Percentiles rank a stretch among this genome's conserved stretches.
Evolutionary conservation across 2,888 invertebrate genomes (phyloP).

Genomic region (Sylvicola fuscatus): DNA sequence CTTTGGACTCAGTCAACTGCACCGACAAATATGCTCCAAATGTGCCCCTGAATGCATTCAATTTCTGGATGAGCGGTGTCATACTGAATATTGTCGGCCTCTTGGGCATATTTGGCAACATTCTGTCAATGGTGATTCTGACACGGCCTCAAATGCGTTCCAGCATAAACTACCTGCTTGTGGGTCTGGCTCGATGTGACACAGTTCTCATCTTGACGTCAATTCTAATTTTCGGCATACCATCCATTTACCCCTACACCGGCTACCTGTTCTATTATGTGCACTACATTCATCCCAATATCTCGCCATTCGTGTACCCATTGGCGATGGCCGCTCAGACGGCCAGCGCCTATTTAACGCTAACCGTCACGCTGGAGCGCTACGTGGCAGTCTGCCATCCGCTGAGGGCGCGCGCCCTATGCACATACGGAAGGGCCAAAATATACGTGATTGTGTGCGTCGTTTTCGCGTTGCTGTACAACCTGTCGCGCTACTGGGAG

Average conservation of each 20-base stretch:
- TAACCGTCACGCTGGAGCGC: slow-evolving; percentile 79
- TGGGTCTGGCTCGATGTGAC: slow-evolving; percentile 86
- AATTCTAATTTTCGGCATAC: slow-evolving; percentile 67
- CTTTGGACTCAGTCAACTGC: no score
- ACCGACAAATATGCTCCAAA: slow-evolving; percentile 4
- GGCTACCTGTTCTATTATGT: slow-evolving; percentile 55
- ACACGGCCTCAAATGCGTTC: slow-evolving; percentile 89
- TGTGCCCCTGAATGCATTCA: slow-evolving; percentile 30
- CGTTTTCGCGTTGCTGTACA: slow-evolving; percentile 64
- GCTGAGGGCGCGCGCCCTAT: slow-evolving; percentile 67
- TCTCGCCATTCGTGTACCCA: slow-evolving; percentile 63
- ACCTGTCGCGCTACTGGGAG: slow-evolving; percentile 63
- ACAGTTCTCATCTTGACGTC: slow-evolving; percentile 75
- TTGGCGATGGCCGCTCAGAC: slow-evolving; percentile 77
- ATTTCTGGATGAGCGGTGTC: slow-evolving; percentile 66
- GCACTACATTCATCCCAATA: slow-evolving; percentile 57
- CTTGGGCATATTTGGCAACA: slow-evolving; percentile 74
- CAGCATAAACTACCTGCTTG: slow-evolving; percentile 84
- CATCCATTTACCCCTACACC: slow-evolving; percentile 67
- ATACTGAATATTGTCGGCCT: slow-evolving; percentile 60
- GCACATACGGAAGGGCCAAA: slow-evolving; percentile 72
- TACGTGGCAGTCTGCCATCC: slow-evolving; percentile 91
- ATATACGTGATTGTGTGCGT: slow-evolving; percentile 68
- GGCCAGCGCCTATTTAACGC: slow-evolving; percentile 78
- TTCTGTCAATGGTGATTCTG: slow-evolving; percentile 75